A percentile compares a stretch with the other conserved stretches of the same genome.
These are phyloP conservation scores for Corvus hawaiiensis DNA, from an alignment of 2,113 vertebrate species.

Conservation along the genomic window DNA sequence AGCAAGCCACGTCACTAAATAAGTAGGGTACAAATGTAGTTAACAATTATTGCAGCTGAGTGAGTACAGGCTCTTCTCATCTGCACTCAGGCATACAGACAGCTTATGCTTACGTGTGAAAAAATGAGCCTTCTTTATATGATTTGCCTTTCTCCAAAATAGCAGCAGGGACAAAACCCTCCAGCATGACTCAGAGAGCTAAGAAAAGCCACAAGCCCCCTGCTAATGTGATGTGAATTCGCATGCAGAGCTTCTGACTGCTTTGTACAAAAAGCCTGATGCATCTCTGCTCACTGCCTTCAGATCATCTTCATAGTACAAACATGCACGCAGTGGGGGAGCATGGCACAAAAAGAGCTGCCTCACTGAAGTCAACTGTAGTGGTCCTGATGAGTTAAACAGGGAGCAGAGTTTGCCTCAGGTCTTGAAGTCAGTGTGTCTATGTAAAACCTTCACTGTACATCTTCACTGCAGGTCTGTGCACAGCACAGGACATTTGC, in stretches of 20 bases:
- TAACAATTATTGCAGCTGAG: background rate
- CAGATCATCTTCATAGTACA: fast-evolving
- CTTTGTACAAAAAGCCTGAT: background rate
- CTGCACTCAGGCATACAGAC: background rate
- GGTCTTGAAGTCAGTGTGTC: background rate
- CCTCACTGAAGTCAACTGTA: background rate
- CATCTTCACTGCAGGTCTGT: background rate
- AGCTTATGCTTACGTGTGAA: background rate
- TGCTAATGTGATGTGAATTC: background rate
- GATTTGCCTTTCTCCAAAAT: background rate
- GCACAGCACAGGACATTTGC: fast-evolving
- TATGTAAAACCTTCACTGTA: background rate
- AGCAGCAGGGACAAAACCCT: background rate
- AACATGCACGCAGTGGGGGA: background rate
- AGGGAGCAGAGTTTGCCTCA: background rate
- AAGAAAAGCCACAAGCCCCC: background rate
- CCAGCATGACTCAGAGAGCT: background rate
- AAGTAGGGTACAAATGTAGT: background rate
- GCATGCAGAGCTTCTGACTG: background rate
- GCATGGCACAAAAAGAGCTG: fast-evolving
- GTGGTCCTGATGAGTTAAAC: background rate
- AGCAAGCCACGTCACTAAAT: background rate
- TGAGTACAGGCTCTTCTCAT: background rate
- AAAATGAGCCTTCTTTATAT: background rate
- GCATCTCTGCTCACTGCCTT: background rate